Base-by-base conservation (phyloP, 2,797 vertebrate genomes). In the Enteromius unitaeniatus region DNA sequence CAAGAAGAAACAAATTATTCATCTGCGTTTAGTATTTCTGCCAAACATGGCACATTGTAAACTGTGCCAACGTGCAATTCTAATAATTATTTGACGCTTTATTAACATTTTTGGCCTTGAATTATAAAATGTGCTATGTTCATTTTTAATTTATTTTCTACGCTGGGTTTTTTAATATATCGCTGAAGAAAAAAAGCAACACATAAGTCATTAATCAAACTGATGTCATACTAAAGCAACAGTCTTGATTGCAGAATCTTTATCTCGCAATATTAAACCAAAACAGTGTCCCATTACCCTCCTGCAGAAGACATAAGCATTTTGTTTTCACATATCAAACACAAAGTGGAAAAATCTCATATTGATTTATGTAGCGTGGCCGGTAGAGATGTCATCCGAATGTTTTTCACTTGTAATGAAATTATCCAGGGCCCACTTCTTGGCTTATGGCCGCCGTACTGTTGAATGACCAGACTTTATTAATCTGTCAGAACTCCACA, bases 41-140 rank as follows among this genome's bases (percentile, higher is more conserved):
- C 81, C 83, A 86, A 40, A 83, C 40, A 77, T 78, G 65, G 78
- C 85, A 83, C 26, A 51, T 82, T 87, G 69, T 85, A 67, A 88
- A 85, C 53, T 49, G 58, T 34, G 55, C 53, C 53, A 73, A 37
- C 8, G 11, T 69, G 26, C 78, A 62, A 55, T 75, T 68, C 28
- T 83, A 34, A 31, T 4, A 49, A 45, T 69, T 74, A 53, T 82
- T 60, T 65, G 42, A 37, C 17, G 69, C 42, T 80, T 70, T 83
- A 85, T 75, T 85, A 23, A 75, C 10, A 77, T 84, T 76, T 47
- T 23, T 65, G 64, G 49, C 23, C 37, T 51, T 34, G 6, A 64
- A 31, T 31, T 14, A 49, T 49, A 15, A 47, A 49, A 49, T 49
- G 47, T 47, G 13, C 13, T 47, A 47, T 47, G 45, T 47, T n/a